phyloP scores from a whole-genome alignment of 92 coral and sea anemone genomes.

The Parazoanthus darwini region DNA sequence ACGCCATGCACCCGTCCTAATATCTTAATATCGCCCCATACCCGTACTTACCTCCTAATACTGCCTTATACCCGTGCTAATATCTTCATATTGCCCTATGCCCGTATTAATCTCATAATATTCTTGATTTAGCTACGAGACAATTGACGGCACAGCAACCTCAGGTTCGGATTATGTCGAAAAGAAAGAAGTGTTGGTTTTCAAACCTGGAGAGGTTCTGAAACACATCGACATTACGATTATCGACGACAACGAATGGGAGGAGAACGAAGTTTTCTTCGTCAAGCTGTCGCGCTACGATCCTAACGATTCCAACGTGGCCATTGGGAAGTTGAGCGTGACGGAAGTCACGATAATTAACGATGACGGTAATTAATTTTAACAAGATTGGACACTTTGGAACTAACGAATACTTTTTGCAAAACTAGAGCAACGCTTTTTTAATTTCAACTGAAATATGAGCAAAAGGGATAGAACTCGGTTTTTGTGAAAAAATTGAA shows the following conservation, averaged over 20 bases:
- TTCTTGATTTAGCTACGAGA: slow-evolving; percentile 72
- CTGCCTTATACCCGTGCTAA: no score
- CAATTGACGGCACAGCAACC: slow-evolving; percentile 91
- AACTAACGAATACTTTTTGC: no score
- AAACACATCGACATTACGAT: slow-evolving; percentile 88
- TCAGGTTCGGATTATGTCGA: slow-evolving; percentile 80
- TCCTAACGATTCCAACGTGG: slow-evolving; percentile 67
- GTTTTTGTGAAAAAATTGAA: no score
- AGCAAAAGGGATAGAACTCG: no score
- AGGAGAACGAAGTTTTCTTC: slow-evolving; percentile 95
- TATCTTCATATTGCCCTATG: no score
- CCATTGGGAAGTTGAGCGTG: slow-evolving; percentile 81
- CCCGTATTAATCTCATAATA: neutral
- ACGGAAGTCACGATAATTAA: slow-evolving; percentile 94
- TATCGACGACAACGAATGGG: slow-evolving; percentile 98
- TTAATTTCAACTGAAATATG: no score
- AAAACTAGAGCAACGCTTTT: no score
- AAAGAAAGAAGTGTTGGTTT: slow-evolving; percentile 86
- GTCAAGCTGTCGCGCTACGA: slow-evolving; percentile 80
- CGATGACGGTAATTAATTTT: slow-evolving; percentile 81
- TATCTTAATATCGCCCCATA: no score
- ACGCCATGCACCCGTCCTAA: no score
- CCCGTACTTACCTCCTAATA: no score
- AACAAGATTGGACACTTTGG: neutral
- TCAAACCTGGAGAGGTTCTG: slow-evolving; percentile 88